These are phyloP conservation scores for Eciton burchellii DNA, from an alignment of 1,140 invertebrate genomes.

Conservation along the genomic window DNA sequence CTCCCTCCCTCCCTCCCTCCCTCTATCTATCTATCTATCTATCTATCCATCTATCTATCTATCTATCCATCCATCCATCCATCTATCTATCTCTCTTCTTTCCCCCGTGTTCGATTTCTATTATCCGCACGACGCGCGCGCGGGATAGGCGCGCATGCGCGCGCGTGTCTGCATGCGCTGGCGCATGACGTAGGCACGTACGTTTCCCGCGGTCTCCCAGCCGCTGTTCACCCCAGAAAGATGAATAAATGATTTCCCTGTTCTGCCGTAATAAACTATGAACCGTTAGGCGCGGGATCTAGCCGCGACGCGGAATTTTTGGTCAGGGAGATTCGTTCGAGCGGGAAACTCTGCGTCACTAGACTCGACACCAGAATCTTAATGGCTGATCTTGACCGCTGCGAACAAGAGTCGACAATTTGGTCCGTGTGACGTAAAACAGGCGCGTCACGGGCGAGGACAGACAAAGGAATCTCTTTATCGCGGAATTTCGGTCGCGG, in stretches of 20 bases:
- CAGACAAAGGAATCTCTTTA: not conserved
- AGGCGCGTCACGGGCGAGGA: not conserved
- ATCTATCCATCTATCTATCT: too few species aligned
- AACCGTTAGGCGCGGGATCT: not conserved
- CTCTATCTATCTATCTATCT: too few species aligned
- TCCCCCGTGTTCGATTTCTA: constrained; percentile 46
- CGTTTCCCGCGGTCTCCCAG: constrained; percentile 21
- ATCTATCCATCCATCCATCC: too few species aligned
- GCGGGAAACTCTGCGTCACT: too few species aligned
- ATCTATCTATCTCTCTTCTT: too few species aligned
- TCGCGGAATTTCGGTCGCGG: not conserved
- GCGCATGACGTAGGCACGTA: not conserved
- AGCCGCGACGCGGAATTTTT: not conserved
- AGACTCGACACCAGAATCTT: too few species aligned
- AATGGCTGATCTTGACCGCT: too few species aligned
- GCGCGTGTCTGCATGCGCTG: too few species aligned
- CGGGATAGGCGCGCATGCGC: not conserved
- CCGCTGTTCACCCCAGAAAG: constrained; percentile 6
- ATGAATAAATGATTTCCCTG: constrained; percentile 51
- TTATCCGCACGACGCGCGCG: constrained; percentile 36
- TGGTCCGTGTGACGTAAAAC: too few species aligned
- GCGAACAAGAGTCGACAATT: too few species aligned
- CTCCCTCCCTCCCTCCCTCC: constrained; percentile 18
- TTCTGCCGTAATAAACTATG: not conserved
- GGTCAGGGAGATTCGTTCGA: too few species aligned